These are phyloP conservation scores for Arge pagana DNA, from an alignment of 2,888 invertebrate genomes.

Conservation along the genomic window DNA sequence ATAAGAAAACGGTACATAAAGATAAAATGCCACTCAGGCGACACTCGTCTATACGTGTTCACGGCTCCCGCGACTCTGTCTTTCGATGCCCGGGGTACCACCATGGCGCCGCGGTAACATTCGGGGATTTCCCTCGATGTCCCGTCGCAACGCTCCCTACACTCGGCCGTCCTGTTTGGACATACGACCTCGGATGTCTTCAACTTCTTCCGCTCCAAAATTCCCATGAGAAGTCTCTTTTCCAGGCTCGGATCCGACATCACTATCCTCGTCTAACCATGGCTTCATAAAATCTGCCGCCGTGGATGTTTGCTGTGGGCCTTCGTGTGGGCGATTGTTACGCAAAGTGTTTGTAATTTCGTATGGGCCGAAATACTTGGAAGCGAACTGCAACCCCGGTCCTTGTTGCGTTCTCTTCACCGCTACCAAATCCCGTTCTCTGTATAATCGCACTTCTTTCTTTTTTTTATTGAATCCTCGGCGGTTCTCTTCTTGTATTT, in stretches of 20 bases:
- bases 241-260: too few species aligned
- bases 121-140: too few species aligned
- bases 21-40: too few species aligned
- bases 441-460: conserved; percentile 18
- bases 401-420: conserved; percentile 31
- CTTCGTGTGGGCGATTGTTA: conserved; percentile 27
- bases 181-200: conserved; percentile 12
- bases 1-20: too few species aligned
- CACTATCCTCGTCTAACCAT: conserved; percentile 15
- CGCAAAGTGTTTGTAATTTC: conserved; percentile 17
- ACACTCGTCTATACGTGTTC: too few species aligned
- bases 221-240: too few species aligned
- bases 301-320: conserved; percentile 23
- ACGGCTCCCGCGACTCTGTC: too few species aligned
- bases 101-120: too few species aligned
- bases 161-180: conserved; percentile 17
- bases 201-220: conserved; percentile 1
- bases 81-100: too few species aligned
- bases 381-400: conserved; percentile 27
- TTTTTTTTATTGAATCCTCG: conserved; percentile 23
- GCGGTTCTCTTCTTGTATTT: conserved; percentile 28
- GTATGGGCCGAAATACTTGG: conserved; percentile 32
- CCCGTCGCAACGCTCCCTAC: too few species aligned
- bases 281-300: conserved; percentile 28
- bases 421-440: conserved; percentile 29